Conservation (phyloP, 2,113 vertebrate genomes). For the Lycaon pictus region DNA sequence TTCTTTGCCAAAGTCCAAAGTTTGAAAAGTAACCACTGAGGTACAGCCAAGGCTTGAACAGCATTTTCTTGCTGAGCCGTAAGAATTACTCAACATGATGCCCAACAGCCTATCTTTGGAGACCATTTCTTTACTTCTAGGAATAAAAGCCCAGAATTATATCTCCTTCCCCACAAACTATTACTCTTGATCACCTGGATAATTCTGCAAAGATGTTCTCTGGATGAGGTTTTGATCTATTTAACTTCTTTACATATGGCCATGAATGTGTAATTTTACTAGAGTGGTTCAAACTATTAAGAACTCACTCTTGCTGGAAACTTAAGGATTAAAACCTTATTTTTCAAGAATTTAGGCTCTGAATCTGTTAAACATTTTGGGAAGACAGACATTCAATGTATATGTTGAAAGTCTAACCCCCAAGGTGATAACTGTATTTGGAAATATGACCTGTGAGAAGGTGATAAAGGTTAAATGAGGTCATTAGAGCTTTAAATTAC, state of each 20-base stretch:
- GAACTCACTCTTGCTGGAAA: neutral
- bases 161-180: constrained; percentile 35
- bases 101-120: neutral
- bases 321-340: neutral
- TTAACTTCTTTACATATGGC: neutral
- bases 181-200: neutral
- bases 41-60: neutral
- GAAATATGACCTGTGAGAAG: neutral
- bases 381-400: neutral
- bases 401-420: neutral
- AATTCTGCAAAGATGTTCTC: neutral
- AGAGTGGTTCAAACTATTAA: neutral
- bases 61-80: neutral
- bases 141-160: neutral
- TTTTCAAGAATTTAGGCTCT: neutral
- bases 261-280: constrained; percentile 18
- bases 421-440: neutral
- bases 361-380: neutral
- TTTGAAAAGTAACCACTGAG: constrained; percentile 12
- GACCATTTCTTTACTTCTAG: neutral
- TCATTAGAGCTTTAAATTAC: neutral
- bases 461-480: neutral
- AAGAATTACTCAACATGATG: neutral
- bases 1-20: neutral
- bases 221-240: neutral